Base-by-base conservation (phyloP, 2,888 invertebrate genomes). In the Calliphora vomitoria region DNA sequence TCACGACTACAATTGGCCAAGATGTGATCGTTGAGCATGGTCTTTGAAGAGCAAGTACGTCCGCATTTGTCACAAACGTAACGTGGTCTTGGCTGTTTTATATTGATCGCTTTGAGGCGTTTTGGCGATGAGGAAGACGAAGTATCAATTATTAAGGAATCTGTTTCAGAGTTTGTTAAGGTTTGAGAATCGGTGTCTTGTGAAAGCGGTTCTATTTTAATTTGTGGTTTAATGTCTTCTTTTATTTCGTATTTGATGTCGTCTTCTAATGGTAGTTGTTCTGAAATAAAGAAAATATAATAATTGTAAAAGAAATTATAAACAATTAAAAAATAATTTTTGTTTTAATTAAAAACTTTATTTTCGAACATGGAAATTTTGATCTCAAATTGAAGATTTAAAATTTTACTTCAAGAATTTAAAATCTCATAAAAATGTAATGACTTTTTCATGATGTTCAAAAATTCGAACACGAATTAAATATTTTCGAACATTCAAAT, bases 41-140 rank as follows among this genome's bases (percentile, higher is more conserved):
- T 84, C 8, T 89, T 89, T 11, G 90, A 89, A 4, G 90, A 88
- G 66, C 89, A 90, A 20, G 81, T 71, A 15, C 90, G 91, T n/a
- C 88, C 89, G 53, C 91, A 91, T 82, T 89, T 90, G 0, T 88
- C 79, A 69, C 91, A 91, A 3, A 84, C 86, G 74, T 78, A 81
- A 38, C 83, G 83, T n/a, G 58, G 13, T 75, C 75, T 88, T 1
- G 38, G 68, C 0, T 13, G 15, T 41, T 82, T 85, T 13, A 60
- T 31, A 2, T 58, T 79, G 1, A 80, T 53, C 55, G 78, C 35
- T 62, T 76, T 13, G 50, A 13, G 60, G 55, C 0, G 6, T 31
- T 41, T 76, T 5, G 64, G 25, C 2, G 78, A 53, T 0, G n/a
- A 15, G 0, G 66, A 0, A 4, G 58, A 20, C 8, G 68, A 31